Base-by-base conservation (phyloP, 1,140 invertebrate species). In the Nylanderia fulva region DNA sequence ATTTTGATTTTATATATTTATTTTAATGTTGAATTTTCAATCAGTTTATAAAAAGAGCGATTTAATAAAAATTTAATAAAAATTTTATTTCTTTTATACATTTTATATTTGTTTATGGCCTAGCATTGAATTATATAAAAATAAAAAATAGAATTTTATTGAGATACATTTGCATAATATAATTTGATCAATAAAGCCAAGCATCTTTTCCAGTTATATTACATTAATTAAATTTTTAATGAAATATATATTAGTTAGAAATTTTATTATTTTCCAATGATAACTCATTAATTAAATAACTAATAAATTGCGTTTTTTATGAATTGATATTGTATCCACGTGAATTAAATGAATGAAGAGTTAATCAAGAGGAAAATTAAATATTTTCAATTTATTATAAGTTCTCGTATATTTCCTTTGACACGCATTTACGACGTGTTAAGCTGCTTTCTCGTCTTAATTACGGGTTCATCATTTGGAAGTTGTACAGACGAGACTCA, bases 401-500 rank as follows among this genome's bases (percentile, higher is more conserved):
- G 24, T 18, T 48, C 1, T 9, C 64, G 13, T 24, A n/a, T 52
- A 24, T 24, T 79, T 29, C 3, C 15, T 52, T 39, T 9, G 7
- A 11, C 13, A 2, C 29, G 42, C 9, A 15, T 33, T n/a, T 45
- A 42, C 24, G 6, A 58, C 2, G 36, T 39, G 66, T 71, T 45
- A 72, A 52, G 24, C 13, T 82, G 66, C 36, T 66, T 71, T 56
- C 21, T 29, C 24, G 13, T 11, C 18, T 24, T 27, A 58, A 27
- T 60, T 58, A 24, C 27, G 77, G 18, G 33, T 56, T 54, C 6
- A 13, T 18, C 27, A n/a, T 42, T 58, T 58, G 21, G 42, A 54
- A 54, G 48, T 27, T 18, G 9, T 64, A 11, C 39, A 84, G 86
- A 66, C 58, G 86, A 80, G 68, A 84, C 86, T 87, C 86, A 87